Conservation (phyloP, 2,797 vertebrate genomes). For the Triplophysa bombifrons region DNA sequence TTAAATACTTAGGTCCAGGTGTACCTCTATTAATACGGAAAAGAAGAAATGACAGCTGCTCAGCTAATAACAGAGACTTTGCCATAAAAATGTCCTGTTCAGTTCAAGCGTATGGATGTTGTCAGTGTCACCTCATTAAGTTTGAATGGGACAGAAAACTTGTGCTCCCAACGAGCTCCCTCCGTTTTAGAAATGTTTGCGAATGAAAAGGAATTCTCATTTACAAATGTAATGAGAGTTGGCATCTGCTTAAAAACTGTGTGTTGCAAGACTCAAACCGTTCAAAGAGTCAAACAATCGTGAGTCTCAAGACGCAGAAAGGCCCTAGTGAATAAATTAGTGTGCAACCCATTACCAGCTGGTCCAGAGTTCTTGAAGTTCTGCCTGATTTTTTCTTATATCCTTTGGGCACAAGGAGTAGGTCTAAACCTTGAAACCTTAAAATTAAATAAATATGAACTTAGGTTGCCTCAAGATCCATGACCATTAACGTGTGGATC, state of each 20-base stretch:
- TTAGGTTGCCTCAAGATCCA: slow-evolving; percentile 42
- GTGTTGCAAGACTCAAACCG: slow-evolving; percentile 5
- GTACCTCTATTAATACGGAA: not conserved
- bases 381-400: slow-evolving; percentile 44
- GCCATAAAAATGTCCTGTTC: not conserved
- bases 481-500: slow-evolving; percentile 1
- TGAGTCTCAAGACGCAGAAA: slow-evolving; percentile 28
- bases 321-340: slow-evolving; percentile 19
- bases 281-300: slow-evolving; percentile 19
- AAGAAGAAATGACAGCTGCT: not conserved
- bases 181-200: slow-evolving; percentile 1
- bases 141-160: not conserved
- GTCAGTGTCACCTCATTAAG: slow-evolving; percentile 5
- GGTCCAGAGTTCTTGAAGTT: slow-evolving; percentile 47
- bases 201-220: not conserved
- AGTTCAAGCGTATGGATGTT: not conserved
- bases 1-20: not conserved
- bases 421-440: no score
- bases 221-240: not conserved
- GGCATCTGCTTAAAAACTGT: not conserved
- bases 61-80: not conserved
- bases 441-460: slow-evolving; percentile 19
- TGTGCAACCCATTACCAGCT: not conserved
- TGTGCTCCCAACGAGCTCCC: not conserved
- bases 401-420: slow-evolving; percentile 44